A percentile compares a stretch with the other conserved stretches of the same genome.
phyloP scores from a whole-genome alignment of 2,888 invertebrate species.

The Clitarchus hookeri region DNA sequence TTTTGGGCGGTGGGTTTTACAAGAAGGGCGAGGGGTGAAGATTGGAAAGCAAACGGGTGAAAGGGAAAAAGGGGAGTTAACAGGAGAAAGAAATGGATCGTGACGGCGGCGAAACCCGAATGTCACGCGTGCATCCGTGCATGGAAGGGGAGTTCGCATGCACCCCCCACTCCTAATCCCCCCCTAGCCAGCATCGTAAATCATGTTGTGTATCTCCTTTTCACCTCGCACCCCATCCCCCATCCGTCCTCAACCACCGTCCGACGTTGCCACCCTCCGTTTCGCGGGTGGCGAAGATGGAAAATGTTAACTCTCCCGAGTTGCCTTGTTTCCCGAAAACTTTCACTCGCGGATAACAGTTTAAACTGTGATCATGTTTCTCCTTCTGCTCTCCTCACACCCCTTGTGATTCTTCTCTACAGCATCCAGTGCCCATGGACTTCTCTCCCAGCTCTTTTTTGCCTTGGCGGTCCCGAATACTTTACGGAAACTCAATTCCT shows the following conservation, averaged over 20 bases:
- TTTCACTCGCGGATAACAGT: background rate
- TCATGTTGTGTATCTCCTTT: background rate
- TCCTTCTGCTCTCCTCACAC: background rate
- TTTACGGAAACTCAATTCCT: background rate
- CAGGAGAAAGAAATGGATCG: background rate
- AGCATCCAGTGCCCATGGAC: background rate
- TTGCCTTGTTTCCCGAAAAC: background rate
- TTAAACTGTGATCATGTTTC: slow-evolving; percentile 14
- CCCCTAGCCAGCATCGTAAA: too few species aligned
- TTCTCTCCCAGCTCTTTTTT: background rate
- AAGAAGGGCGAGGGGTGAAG: background rate
- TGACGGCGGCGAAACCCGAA: background rate
- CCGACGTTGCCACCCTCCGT: background rate
- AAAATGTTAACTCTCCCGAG: slow-evolving; percentile 5
- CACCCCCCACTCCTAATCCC: too few species aligned
- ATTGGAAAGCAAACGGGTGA: background rate
- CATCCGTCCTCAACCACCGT: background rate
- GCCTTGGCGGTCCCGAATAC: background rate
- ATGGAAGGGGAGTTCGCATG: too few species aligned
- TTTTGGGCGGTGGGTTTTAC: too few species aligned
- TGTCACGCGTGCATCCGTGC: background rate
- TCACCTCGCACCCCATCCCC: background rate
- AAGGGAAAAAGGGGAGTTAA: background rate
- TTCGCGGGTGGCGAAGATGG: background rate
- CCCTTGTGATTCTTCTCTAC: background rate